Evolutionary conservation across 2,113 vertebrate species (phyloP), one percentile per base, ranked within the genome.

Genomic region (Patagioenas fasciata): DNA sequence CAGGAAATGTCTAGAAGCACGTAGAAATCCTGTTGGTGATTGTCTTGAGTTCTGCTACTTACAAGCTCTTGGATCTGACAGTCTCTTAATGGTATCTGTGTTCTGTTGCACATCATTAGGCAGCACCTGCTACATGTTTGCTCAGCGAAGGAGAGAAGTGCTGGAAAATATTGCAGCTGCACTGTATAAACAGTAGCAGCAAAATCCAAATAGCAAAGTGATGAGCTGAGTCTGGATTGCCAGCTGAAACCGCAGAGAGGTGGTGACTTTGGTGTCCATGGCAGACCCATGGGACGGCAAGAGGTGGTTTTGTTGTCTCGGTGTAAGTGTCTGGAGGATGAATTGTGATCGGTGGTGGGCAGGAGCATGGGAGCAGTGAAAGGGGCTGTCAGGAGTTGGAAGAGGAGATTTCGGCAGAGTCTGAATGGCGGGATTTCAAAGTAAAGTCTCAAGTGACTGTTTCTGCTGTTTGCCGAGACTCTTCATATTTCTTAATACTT

Each of bases 401-500:
- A 65, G 85, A 84, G 24, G 31, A 56, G 77, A 40, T 74, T 84
- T 72, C 62, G 57, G 2, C 48, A 0, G 14, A 42, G 64, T 47
- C 67, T 86, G 75, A 86, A 88, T 62, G 34, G 54, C 3, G 11
- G 44, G 53, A 28, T 84, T 94, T 96, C 80, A 78, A 81, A 90
- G 60, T 48, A 6, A 86, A 89, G 19, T 71, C 77, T 92, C 47
- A 48, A 79, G 72, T 3, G 53, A 32, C 44, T 60, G 57, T 64
- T 88, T 78, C 77, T 92, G 40, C 48, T 56, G 17, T 93, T 94
- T 86, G 53, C 73, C 12, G 53, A 84, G 93, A 57, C 53, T 90
- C 44, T 95, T 92, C 72, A 32, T 95, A 80, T 92, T 90, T 95
- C 72, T 88, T 92, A 93, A 71, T 90, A 74, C 65, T 47, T 81